phyloP scores from a whole-genome alignment of 2,888 invertebrate species.

The Drosophila pegasa region DNA sequence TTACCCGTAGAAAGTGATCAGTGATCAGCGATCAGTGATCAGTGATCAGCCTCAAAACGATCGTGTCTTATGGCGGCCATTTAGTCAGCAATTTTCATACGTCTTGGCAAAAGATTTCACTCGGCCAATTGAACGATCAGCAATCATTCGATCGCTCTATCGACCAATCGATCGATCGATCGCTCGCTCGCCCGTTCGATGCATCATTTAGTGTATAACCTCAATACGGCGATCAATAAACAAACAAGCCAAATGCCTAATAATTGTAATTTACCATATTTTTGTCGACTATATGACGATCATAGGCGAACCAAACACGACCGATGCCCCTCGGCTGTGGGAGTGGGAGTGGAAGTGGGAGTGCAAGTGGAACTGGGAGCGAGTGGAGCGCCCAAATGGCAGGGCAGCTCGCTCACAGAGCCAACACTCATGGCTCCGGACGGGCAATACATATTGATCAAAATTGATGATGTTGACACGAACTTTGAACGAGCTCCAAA shows the following conservation, averaged over 20 bases:
- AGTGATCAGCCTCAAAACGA: constrained; percentile 27
- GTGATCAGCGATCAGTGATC: constrained; percentile 50
- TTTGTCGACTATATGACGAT: constrained; percentile 73
- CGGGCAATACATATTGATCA: constrained; percentile 75
- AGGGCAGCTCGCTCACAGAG: constrained; percentile 26
- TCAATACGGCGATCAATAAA: constrained; percentile 77
- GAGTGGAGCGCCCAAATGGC: constrained; percentile 55
- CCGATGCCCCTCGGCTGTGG: constrained; percentile 56
- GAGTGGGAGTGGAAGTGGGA: constrained; percentile 20
- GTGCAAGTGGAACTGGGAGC: constrained; percentile 42
- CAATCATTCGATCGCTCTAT: constrained; percentile 68
- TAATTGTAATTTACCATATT: constrained; percentile 80
- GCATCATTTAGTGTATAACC: constrained; percentile 78
- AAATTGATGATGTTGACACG: constrained; percentile 81
- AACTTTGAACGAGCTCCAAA: constrained; percentile 75
- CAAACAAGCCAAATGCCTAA: constrained; percentile 80
- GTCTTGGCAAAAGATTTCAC: constrained; percentile 60
- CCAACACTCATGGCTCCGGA: constrained; percentile 38
- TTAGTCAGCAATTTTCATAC: constrained; percentile 75
- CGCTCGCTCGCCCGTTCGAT: constrained; percentile 55
- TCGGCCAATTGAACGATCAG: constrained; percentile 72
- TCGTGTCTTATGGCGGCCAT: constrained; percentile 65
- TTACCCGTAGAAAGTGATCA: constrained; percentile 69
- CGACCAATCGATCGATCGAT: constrained; percentile 41
- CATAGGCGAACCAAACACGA: constrained; percentile 73